These are phyloP conservation scores for Melieria picta DNA, from an alignment of 2,888 invertebrate genomes.

Conservation along the genomic window DNA sequence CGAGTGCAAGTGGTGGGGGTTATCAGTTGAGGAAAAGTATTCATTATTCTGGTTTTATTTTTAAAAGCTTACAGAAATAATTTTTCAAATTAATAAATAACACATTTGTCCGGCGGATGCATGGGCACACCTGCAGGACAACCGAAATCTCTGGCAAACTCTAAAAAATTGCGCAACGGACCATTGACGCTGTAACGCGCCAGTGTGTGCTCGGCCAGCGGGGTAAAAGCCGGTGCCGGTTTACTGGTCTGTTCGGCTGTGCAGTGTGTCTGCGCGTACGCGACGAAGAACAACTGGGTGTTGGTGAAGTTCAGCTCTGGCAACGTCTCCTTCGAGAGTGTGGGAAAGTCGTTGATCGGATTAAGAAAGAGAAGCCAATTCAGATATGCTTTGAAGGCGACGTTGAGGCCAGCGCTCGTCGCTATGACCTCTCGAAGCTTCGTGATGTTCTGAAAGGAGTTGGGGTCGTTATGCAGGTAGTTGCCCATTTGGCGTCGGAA, in stretches of 20 bases:
- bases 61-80: not conserved
- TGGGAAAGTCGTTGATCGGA: conserved; percentile 53
- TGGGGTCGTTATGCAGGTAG: conserved; percentile 47
- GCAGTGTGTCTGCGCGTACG: conserved; percentile 59
- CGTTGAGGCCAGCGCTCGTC: conserved; percentile 53
- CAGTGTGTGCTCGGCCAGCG: conserved; percentile 50
- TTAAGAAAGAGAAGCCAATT: conserved; percentile 54
- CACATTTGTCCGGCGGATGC: conserved; percentile 59
- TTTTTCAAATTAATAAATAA: conserved; percentile 50
- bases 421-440: conserved; percentile 49
- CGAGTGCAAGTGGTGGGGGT: too few relatives aligned
- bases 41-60: not conserved
- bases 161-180: conserved; percentile 53
- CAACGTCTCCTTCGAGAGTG: conserved; percentile 55
- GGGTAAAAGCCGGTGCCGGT: conserved; percentile 13
- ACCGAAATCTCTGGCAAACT: conserved; percentile 58
- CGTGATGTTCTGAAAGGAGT: conserved; percentile 42
- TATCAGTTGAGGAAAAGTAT: not conserved
- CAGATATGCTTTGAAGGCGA: conserved; percentile 59
- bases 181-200: conserved; percentile 55
- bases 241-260: conserved; percentile 35
- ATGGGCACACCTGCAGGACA: conserved; percentile 56
- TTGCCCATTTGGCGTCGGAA: conserved; percentile 54
- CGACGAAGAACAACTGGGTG: conserved; percentile 60
- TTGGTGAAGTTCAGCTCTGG: conserved; percentile 58